Conservation (phyloP, 2,113 vertebrate species). For the Hippocampus guttulatus region DNA sequence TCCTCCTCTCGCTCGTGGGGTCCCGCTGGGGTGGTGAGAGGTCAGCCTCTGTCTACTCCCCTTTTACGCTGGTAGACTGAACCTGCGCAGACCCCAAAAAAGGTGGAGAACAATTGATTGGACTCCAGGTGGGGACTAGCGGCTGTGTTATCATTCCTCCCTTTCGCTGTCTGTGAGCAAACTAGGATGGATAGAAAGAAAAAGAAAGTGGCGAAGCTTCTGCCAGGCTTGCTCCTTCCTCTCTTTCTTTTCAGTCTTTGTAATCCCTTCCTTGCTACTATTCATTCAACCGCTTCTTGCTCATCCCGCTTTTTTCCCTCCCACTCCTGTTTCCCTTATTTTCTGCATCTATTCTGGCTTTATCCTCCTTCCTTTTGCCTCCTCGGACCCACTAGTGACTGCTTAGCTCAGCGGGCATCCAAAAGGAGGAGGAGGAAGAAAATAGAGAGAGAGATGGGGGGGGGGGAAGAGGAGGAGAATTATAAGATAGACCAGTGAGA, state of each 20-base stretch:
- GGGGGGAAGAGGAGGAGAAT: constrained; percentile 53
- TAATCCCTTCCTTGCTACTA: constrained; percentile 67
- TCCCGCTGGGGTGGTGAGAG: constrained; percentile 34
- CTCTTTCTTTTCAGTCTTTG: constrained; percentile 53
- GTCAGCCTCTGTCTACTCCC: constrained; percentile 47
- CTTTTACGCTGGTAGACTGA: constrained; percentile 33
- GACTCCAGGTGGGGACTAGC: constrained; percentile 44
- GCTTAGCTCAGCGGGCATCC: constrained; percentile 54
- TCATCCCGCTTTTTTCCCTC: constrained; percentile 56
- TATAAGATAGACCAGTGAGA: constrained; percentile 59
- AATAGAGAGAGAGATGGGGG: constrained; percentile 1
- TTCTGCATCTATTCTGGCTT: constrained; percentile 52
- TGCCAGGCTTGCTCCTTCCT: constrained; percentile 38
- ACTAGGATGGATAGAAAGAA: constrained; percentile 36
- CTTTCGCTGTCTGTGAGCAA: constrained; percentile 25
- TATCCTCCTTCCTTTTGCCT: constrained; percentile 61
- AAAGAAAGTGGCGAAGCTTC: constrained; percentile 39
- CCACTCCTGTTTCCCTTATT: constrained; percentile 36
- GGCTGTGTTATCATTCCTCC: constrained; percentile 57
- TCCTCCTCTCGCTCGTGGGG: constrained; percentile 25
- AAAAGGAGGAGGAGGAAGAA: constrained; percentile 30
- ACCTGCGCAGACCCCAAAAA: constrained; percentile 22
- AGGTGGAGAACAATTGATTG: constrained; percentile 9
- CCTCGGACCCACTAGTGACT: constrained; percentile 75
- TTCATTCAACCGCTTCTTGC: constrained; percentile 61